Percentiles rank a stretch among this genome's conserved stretches.
phyloP scores from a whole-genome alignment of 30 jellyfish, hydroid and myxozoan species.

The Aurelia coerulea region DNA sequence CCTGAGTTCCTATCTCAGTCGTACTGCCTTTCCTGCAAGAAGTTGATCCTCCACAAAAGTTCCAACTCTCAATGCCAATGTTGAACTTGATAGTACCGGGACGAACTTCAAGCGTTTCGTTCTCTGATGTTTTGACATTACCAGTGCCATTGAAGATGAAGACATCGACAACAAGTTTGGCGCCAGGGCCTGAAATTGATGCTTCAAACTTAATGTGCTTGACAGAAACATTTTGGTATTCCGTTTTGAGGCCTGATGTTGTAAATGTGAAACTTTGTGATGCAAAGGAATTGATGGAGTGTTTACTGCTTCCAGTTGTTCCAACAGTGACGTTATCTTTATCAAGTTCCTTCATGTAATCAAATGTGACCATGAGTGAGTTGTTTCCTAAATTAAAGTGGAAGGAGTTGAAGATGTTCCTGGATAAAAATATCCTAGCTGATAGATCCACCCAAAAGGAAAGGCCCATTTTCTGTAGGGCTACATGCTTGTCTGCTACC shows the following conservation, averaged over 20 bases:
- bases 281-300: slow-evolving; percentile 39
- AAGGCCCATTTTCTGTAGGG: too few species aligned
- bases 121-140: slow-evolving; percentile 13
- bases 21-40: background rate
- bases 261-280: background rate
- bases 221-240: slow-evolving; percentile 28
- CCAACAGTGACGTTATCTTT: background rate
- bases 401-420: too few species aligned
- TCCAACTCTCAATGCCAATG: slow-evolving; percentile 11
- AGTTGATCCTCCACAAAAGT: slow-evolving; percentile 31
- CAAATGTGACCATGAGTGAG: background rate
- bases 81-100: slow-evolving; percentile 40
- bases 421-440: too few species aligned
- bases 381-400: too few species aligned
- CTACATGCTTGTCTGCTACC: too few species aligned
- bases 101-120: slow-evolving; percentile 16
- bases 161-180: slow-evolving; percentile 39
- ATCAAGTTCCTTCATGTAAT: slow-evolving; percentile 7
- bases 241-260: slow-evolving; percentile 24
- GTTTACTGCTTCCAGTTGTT: slow-evolving; percentile 24
- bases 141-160: slow-evolving; percentile 51
- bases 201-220: slow-evolving; percentile 19
- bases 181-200: slow-evolving; percentile 38
- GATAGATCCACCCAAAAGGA: too few species aligned
- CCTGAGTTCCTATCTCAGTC: too few species aligned